Base-by-base conservation (phyloP, 2,888 invertebrate genomes). In the Drosophila mettleri region DNA sequence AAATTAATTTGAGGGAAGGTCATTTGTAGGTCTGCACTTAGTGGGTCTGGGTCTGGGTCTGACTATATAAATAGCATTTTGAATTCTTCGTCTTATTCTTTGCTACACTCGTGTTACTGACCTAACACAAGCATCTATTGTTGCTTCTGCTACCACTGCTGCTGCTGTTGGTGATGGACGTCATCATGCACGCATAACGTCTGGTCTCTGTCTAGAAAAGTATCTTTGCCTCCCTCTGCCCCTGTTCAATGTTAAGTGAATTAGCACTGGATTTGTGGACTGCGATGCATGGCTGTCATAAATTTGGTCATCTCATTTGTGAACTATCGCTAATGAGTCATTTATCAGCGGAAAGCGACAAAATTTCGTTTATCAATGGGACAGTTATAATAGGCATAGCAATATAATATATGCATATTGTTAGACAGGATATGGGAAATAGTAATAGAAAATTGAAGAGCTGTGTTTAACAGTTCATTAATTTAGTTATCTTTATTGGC, bases 1-100 rank as follows among this genome's bases (percentile, higher is more conserved):
- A 33, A 53, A 43, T 48, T 41, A 5, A n/a, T 27, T 16, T 48
- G 33, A 54, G 58, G 38, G 71, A 81, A 82, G 82, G 82, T 82
- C 70, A 76, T 87, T 82, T 82, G 82, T 87, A 82, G 82, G 88
- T 82, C 86, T 76, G 73, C 48, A 38, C 12, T 43, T 29, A 31
- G 59, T 45, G 27, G 59, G 16, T 74, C 48, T 82, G 49, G 52
- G 57, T 74, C 53, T 73, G 34, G 52, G 53, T 53, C 53, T 53
- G 54, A 18, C 51, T 33, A n/a, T 71, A 85, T 58, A 84, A 78
- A 78, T 84, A 81, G 84, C 65, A 18, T n/a, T 16, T 70, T 62
- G 61, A 57, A 67, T 59, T 51, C 58, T 34, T 24, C 9, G 39
- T 48, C 55, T 66, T 64, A 48, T 39, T 57, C 46, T 38, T 52